A percentile compares a stretch with the other conserved stretches of the same genome.
Conservation (phyloP, 2,797 vertebrate species). For the Bradypodion pumilum region DNA sequence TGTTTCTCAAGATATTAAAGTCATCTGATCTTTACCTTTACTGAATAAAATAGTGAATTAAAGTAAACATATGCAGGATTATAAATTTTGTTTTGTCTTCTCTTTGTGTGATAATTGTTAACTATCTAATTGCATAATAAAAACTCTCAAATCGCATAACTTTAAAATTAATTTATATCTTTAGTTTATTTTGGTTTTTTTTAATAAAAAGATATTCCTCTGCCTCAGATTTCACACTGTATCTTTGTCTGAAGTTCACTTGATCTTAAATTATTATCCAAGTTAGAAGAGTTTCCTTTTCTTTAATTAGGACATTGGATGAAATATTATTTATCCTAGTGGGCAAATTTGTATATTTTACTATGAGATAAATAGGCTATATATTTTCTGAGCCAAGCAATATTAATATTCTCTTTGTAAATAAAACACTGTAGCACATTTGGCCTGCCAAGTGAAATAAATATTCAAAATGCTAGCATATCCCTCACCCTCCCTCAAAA, state of each 20-base stretch:
- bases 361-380: conserved; percentile 60
- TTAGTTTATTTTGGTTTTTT: conserved; percentile 55
- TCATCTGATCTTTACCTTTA: too few relatives aligned
- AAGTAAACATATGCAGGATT: conserved; percentile 7
- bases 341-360: conserved; percentile 70
- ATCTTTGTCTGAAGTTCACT: conserved; percentile 57
- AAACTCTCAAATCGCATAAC: neutral
- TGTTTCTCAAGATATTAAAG: conserved; percentile 29
- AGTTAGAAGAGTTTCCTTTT: conserved; percentile 53
- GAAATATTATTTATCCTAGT: conserved; percentile 60
- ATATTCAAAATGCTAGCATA: conserved; percentile 37
- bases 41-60: conserved; percentile 48
- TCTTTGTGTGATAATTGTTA: neutral
- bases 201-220: conserved; percentile 40
- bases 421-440: conserved; percentile 64
- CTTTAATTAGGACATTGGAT: conserved; percentile 63
- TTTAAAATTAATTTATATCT: conserved; percentile 3
- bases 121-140: conserved; percentile 18
- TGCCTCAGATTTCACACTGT: conserved; percentile 57
- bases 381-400: conserved; percentile 61
- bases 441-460: conserved; percentile 58
- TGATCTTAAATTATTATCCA: conserved; percentile 50
- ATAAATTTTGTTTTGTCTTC: neutral
- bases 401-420: conserved; percentile 65
- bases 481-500: conserved; percentile 29